Evolutionary conservation across 2,888 invertebrate species (phyloP), one percentile per base, ranked within the genome.

Genomic region (Eupithecia exiguata): DNA sequence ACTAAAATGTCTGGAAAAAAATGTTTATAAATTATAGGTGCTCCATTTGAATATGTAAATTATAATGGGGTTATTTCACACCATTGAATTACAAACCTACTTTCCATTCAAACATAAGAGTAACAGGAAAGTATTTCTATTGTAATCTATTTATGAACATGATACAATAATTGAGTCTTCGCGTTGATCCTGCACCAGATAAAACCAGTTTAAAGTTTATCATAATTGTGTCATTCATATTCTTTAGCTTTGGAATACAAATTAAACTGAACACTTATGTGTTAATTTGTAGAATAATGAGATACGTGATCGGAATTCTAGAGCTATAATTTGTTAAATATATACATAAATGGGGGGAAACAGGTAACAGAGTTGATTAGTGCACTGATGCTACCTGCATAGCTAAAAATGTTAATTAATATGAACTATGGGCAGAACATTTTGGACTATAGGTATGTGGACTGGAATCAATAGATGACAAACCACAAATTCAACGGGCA

Each of bases 131-230:
- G 72, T 72, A 70, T 78, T 82, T 84, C 83, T 79, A 86, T 86
- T 87, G 86, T 87, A 81, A 82, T 84, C 83, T 85, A 86, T 87
- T 87, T 87, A 86, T 85, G 84, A 87, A 82, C 82, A 84, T 83
- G 84, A 82, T 80, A 84, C 81, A 78, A 74, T 74, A 80, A 82
- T 84, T 80, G 80, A 80, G 82, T 83, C 81, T 82, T 82, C 77
- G 78, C 79, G 78, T 82, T 83, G 86, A 87, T 88, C 83, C 81
- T 75, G 81, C 77, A 81, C 79, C 70, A 80, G 85, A 86, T 86
- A 82, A 79, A 81, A 84, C 84, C 81, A 76, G 79, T 80, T 74
- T 76, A 77, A 77, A 77, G 79, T 82, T 82, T 79, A 77, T 76
- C 76, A 80, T 83, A 84, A 83, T 81, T 78, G 74, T 74, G 79